A percentile compares a stretch with the other conserved stretches of the same genome.
These are phyloP conservation scores for Tenualosa thibaudeaui DNA, from an alignment of 2,797 vertebrate genomes.

Conservation along the genomic window DNA sequence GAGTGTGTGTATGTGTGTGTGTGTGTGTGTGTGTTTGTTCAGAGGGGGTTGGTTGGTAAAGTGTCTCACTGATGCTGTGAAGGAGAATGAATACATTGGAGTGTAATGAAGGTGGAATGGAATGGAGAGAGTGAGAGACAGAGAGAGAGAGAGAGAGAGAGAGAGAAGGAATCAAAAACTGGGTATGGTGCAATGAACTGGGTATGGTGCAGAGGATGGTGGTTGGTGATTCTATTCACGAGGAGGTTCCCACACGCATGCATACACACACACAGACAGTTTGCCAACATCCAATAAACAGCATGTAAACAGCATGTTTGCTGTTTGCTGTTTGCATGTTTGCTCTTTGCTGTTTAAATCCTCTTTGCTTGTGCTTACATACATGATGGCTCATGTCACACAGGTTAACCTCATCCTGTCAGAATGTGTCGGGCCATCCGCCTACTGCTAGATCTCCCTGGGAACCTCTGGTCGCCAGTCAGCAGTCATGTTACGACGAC, in stretches of 20 bases:
- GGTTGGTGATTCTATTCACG: too few species aligned
- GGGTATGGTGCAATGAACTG: too few species aligned
- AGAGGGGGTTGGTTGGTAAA: neutral
- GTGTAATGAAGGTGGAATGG: neutral
- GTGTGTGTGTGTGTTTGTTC: neutral
- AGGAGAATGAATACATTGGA: neutral
- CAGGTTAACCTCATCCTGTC: neutral
- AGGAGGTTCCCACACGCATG: neutral
- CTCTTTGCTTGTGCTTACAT: neutral
- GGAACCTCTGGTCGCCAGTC: neutral
- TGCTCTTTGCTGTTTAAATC: neutral
- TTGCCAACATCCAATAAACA: constrained; percentile 37
- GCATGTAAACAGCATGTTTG: too few species aligned
- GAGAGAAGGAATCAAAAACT: too few species aligned
- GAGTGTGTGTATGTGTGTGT: neutral
- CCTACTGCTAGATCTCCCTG: neutral
- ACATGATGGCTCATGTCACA: neutral
- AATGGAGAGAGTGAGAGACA: neutral
- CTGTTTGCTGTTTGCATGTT: too few species aligned
- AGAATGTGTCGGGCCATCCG: neutral
- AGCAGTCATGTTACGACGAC: neutral
- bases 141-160: neutral
- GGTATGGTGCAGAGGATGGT: too few species aligned
- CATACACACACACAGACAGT: constrained; percentile 13
- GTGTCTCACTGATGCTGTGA: neutral